phyloP scores from a whole-genome alignment of 2,888 invertebrate species.

The Acanthacorydalis orientalis region DNA sequence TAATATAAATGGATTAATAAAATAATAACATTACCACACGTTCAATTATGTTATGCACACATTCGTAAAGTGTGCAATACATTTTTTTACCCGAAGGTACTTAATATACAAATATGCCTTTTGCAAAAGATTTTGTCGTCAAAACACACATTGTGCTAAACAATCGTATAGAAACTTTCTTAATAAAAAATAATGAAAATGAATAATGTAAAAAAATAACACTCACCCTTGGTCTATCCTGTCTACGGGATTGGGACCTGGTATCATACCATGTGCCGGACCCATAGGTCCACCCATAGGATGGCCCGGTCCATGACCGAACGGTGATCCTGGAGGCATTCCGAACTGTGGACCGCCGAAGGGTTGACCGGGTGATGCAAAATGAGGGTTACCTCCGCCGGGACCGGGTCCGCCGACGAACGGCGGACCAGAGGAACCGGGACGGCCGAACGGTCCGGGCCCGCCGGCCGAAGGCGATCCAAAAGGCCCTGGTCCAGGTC shows the following conservation, averaged over 20 bases:
- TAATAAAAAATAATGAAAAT: background rate
- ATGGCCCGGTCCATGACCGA: slow-evolving; percentile 44
- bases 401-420: slow-evolving; percentile 47
- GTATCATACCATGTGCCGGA: slow-evolving; percentile 39
- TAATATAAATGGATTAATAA: too few relatives aligned
- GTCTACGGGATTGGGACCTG: slow-evolving; percentile 65
- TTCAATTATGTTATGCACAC: too few relatives aligned
- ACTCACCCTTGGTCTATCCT: slow-evolving; percentile 62
- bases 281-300: slow-evolving; percentile 46
- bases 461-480: slow-evolving; percentile 48
- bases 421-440: slow-evolving; percentile 52
- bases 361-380: slow-evolving; percentile 40
- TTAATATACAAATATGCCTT: too few relatives aligned
- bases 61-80: too few relatives aligned
- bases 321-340: slow-evolving; percentile 54
- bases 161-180: too few relatives aligned
- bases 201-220: slow-evolving; percentile 8
- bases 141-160: too few relatives aligned
- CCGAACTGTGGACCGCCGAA: slow-evolving; percentile 49
- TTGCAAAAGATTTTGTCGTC: too few relatives aligned
- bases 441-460: slow-evolving; percentile 39
- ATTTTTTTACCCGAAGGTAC: too few relatives aligned
- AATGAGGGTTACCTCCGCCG: slow-evolving; percentile 49
- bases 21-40: too few relatives aligned
- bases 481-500: slow-evolving; percentile 44